phyloP scores from a whole-genome alignment of 2,888 invertebrate genomes.

The Chouioia cunea region DNA sequence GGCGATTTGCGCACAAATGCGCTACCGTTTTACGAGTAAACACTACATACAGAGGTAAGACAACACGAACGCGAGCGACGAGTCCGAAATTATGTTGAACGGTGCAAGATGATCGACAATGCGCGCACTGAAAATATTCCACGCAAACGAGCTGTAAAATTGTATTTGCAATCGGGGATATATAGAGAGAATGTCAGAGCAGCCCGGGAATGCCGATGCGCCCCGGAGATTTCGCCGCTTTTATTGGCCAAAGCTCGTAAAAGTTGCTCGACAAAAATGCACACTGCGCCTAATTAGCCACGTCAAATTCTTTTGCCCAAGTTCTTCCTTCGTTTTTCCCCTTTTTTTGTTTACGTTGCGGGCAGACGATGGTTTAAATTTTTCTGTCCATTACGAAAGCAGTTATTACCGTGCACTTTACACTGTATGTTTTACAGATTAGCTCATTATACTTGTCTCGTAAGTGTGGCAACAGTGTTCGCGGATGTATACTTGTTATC shows the following conservation, averaged over 20 bases:
- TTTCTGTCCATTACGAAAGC: too few relatives aligned
- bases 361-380: too few relatives aligned
- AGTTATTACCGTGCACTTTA: neutral
- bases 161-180: neutral
- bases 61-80: neutral
- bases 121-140: neutral
- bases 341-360: too few relatives aligned
- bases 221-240: neutral
- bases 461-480: too few relatives aligned
- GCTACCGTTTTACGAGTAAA: constrained; percentile 19
- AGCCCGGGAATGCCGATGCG: neutral
- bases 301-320: too few relatives aligned
- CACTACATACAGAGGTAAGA: neutral
- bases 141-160: neutral
- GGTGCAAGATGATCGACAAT: too few relatives aligned
- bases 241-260: too few relatives aligned
- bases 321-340: too few relatives aligned
- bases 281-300: too few relatives aligned
- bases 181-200: neutral
- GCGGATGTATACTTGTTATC: too few relatives aligned
- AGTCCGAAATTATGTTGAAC: too few relatives aligned
- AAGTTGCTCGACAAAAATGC: too few relatives aligned
- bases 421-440: neutral
- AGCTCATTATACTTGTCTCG: neutral
- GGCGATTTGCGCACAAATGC: constrained; percentile 10